These are phyloP conservation scores for Antedon mediterranea DNA, from an alignment of 53 echinoderm and acorn worm genomes.

Conservation along the genomic window DNA sequence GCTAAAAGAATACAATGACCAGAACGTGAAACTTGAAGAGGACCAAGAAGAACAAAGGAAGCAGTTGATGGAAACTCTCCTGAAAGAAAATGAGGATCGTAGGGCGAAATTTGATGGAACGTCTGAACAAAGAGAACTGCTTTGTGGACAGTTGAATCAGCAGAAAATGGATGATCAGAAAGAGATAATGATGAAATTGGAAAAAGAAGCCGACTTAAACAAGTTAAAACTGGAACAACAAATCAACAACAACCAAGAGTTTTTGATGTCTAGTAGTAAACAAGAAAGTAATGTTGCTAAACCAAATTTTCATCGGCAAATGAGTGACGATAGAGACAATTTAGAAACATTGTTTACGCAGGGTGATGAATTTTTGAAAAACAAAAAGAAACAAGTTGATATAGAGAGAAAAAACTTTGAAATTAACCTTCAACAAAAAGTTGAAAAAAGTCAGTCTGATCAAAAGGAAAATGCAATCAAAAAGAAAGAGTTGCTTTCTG, in stretches of 20 bases:
- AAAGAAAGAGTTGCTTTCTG: not conserved
- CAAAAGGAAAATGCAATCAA: not conserved
- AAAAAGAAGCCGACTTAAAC: not conserved
- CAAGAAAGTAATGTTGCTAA: not conserved
- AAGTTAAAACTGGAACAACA: not conserved
- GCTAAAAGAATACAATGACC: not conserved
- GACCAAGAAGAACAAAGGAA: not conserved
- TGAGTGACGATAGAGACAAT: not conserved
- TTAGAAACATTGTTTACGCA: not conserved
- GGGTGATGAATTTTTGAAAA: not conserved
- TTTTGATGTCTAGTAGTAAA: not conserved
- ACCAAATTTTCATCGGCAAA: not conserved
- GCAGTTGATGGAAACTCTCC: not conserved
- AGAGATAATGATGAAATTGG: not conserved
- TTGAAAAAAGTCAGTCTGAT: not conserved
- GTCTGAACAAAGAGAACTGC: not conserved
- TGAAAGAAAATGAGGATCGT: not conserved
- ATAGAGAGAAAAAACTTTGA: not conserved
- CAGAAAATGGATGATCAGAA: not conserved
- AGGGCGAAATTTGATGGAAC: not conserved
- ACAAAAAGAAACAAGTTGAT: not conserved
- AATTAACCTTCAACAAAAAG: not conserved
- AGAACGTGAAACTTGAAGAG: not conserved
- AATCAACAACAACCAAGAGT: not conserved
- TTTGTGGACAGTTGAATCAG: not conserved